These are phyloP conservation scores for Protosalanx chinensis DNA, from an alignment of 2,797 vertebrate species.

Conservation along the genomic window DNA sequence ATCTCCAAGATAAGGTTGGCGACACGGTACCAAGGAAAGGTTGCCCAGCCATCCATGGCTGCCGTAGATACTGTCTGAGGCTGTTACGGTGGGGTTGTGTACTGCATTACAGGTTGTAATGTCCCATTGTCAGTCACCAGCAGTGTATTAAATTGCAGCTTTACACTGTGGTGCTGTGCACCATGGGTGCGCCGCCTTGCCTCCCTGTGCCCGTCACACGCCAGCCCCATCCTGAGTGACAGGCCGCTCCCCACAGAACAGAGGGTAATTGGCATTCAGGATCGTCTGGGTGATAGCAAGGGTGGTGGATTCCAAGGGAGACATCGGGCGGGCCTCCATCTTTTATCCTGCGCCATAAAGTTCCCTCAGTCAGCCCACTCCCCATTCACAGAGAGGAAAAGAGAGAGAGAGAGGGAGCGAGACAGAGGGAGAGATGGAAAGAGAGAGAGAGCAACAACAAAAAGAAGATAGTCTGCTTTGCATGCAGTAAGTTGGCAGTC, in stretches of 20 bases:
- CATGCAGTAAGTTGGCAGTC: conserved; percentile 70
- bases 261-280: conserved; percentile 78
- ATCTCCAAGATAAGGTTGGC: not conserved
- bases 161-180: conserved; percentile 40
- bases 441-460: not conserved
- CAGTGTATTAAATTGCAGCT: conserved; percentile 36
- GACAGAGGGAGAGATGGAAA: not conserved
- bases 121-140: conserved; percentile 32
- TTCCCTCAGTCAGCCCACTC: conserved; percentile 53
- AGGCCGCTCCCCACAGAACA: conserved; percentile 67
- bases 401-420: not conserved
- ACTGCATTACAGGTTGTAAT: conserved; percentile 15
- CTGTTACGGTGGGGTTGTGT: conserved; percentile 9
- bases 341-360: conserved; percentile 62
- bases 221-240: conserved; percentile 67
- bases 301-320: conserved; percentile 59
- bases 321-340: conserved; percentile 37
- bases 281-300: conserved; percentile 72
- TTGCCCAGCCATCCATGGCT: not conserved
- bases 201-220: conserved; percentile 53
- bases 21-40: not conserved
- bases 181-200: conserved; percentile 36
- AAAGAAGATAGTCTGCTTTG: conserved; percentile 53
- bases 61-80: not conserved
- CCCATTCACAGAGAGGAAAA: conserved; percentile 49